Evolutionary conservation across 2,888 invertebrate species (phyloP), one percentile per base, ranked within the genome.

Genomic region (Oeneis ivallda): DNA sequence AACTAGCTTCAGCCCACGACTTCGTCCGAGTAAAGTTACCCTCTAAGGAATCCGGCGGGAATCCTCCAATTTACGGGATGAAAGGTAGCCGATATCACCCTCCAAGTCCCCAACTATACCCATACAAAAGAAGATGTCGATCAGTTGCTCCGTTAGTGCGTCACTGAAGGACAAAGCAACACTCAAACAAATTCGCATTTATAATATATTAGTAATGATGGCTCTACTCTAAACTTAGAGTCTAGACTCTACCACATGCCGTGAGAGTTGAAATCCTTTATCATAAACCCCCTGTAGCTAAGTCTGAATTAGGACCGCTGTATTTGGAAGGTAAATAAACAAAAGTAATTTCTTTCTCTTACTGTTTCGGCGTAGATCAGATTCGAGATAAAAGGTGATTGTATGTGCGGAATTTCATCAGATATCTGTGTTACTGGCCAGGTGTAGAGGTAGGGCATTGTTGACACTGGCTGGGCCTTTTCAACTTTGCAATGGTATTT

Each of bases 381-480:
- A 49, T 45, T 26, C n/a, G 32, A 41, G 39, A 54, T 47, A 34
- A 49, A 19, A 54, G 19, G 54, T 37, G 43, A 64, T 15, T 57
- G 34, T 53, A 58, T 58, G 53, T 41, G 53, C 19, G 53, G 58
- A 62, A 65, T 68, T 65, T 64, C 56, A 64, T 58, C 58, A 54
- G 61, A 52, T 26, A 57, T 75, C 37, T 37, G 37, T 37, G 37
- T 37, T 37, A 37, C 37, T 37, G 37, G 37, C 37, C 7, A 37
- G 7, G 37, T 37, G 7, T 8, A 8, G 9, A 37, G 9, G 9
- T 7, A 37, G 37, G 7, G 37, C 37, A 37, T 7, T 37, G 7
- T 37, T 37, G 8, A 37, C 4, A 6, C 37, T 37, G 7, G 6
- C 37, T 37, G 37, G 32, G 37, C 37, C 1, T 37, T 37, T 37